Conservation (phyloP, 2,797 vertebrate genomes). For the Rhinatrema bivittatum region DNA sequence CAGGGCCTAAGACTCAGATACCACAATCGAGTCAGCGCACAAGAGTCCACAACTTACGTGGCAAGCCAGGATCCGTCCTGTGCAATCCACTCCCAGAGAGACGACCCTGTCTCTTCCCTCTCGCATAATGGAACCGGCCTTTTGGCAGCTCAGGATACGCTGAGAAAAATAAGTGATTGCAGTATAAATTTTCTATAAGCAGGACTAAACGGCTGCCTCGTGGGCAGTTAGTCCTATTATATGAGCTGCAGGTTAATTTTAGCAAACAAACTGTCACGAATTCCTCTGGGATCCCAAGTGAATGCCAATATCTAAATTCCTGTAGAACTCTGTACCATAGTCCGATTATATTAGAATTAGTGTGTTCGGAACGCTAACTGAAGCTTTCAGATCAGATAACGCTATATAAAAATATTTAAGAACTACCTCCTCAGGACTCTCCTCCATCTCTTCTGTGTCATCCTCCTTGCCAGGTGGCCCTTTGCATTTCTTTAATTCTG, state of each 20-base stretch:
- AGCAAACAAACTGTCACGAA: too few relatives aligned
- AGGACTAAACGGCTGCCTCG: too few relatives aligned
- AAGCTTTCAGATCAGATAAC: too few relatives aligned
- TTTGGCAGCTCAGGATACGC: constrained; percentile 76
- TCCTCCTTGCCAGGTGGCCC: constrained; percentile 31
- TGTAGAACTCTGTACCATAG: too few relatives aligned
- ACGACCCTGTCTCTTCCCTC: constrained; percentile 82
- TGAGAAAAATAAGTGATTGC: constrained; percentile 21
- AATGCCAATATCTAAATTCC: too few relatives aligned
- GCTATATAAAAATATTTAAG: too few relatives aligned
- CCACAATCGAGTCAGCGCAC: neutral
- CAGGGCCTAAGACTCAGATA: neutral
- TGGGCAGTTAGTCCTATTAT: too few relatives aligned
- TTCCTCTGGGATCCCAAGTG: too few relatives aligned
- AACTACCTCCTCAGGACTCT: constrained; percentile 60
- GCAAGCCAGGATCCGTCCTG: constrained; percentile 74
- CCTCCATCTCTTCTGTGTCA: constrained; percentile 45
- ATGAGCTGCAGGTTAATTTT: neutral
- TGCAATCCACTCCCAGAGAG: constrained; percentile 67
- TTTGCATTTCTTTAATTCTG: constrained; percentile 76
- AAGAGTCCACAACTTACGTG: constrained; percentile 68
- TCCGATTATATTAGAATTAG: too few relatives aligned
- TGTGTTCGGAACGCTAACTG: too few relatives aligned
- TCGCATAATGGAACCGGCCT: constrained; percentile 82
- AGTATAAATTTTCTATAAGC: neutral